A percentile compares a stretch with the other conserved stretches of the same genome.
These are phyloP conservation scores for Empis livida DNA, from an alignment of 2,888 invertebrate species.

Conservation along the genomic window DNA sequence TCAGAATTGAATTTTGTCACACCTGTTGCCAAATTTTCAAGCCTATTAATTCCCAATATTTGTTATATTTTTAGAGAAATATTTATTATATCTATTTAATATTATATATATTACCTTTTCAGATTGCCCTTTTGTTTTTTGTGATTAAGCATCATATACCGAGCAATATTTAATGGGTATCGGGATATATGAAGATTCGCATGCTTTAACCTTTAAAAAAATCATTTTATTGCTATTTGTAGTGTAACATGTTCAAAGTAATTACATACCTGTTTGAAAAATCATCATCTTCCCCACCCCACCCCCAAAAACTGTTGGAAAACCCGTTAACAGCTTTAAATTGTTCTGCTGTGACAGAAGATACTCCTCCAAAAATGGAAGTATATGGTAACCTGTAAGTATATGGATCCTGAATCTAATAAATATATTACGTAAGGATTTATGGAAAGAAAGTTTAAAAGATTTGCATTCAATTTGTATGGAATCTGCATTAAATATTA, in stretches of 20 bases:
- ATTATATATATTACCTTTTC: conserved; percentile 60
- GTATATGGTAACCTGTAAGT: conserved; percentile 77
- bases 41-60: too few species aligned
- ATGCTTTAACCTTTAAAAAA: conserved; percentile 45
- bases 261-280: conserved; percentile 62
- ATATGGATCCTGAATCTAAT: too few species aligned
- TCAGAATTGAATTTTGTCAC: conserved; percentile 72
- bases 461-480: too few species aligned
- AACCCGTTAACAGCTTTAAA: conserved; percentile 82
- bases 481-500: too few species aligned
- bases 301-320: conserved; percentile 92
- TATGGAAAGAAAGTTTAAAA: too few species aligned
- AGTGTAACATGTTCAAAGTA: too few species aligned
- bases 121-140: conserved; percentile 82
- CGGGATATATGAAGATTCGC: conserved; percentile 80
- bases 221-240: too few species aligned
- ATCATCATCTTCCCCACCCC: conserved; percentile 98
- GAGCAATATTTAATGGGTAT: conserved; percentile 82
- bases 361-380: conserved; percentile 88
- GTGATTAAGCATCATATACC: conserved; percentile 94
- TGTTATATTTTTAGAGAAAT: too few species aligned
- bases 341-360: conserved; percentile 77
- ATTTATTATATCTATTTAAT: too few species aligned
- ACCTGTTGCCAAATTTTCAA: conserved; percentile 72
- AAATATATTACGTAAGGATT: too few species aligned